Conservation (phyloP, 2,113 vertebrate genomes). For the Tragelaphus imberbis region DNA sequence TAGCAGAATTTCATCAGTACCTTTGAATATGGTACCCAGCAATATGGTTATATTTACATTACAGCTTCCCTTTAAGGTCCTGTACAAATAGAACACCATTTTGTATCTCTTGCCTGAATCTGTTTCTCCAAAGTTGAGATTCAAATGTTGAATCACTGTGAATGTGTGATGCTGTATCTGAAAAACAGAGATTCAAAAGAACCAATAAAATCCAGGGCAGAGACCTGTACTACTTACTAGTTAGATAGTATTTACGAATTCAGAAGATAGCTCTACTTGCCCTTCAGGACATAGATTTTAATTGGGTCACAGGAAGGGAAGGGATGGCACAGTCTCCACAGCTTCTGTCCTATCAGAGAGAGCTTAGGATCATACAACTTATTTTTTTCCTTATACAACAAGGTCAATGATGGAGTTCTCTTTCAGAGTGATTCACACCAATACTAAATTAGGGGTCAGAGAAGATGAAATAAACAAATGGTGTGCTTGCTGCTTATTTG, state of each 20-base stretch:
- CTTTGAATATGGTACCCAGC: neutral
- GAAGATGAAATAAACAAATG: neutral
- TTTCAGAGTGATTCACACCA: neutral
- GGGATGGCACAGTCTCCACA: neutral
- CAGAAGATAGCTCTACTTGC: neutral
- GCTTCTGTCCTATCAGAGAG: neutral
- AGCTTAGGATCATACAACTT: neutral
- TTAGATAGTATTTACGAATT: neutral
- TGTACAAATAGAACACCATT: neutral
- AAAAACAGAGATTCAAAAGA: neutral
- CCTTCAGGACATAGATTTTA: neutral
- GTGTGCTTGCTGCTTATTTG: neutral
- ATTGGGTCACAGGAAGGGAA: neutral
- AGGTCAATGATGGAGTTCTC: neutral
- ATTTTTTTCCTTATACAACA: neutral
- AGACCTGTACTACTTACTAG: neutral
- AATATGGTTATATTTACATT: neutral
- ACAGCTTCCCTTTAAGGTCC: neutral
- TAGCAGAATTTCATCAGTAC: neutral
- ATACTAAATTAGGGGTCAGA: neutral
- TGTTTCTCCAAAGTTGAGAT: neutral
- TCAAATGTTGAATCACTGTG: neutral
- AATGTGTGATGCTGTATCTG: neutral
- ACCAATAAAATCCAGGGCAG: neutral
- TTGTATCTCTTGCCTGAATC: neutral